Percentiles rank a stretch among this genome's conserved stretches.
Evolutionary conservation across 2,113 vertebrate species (phyloP).

Genomic region (Meles meles): DNA sequence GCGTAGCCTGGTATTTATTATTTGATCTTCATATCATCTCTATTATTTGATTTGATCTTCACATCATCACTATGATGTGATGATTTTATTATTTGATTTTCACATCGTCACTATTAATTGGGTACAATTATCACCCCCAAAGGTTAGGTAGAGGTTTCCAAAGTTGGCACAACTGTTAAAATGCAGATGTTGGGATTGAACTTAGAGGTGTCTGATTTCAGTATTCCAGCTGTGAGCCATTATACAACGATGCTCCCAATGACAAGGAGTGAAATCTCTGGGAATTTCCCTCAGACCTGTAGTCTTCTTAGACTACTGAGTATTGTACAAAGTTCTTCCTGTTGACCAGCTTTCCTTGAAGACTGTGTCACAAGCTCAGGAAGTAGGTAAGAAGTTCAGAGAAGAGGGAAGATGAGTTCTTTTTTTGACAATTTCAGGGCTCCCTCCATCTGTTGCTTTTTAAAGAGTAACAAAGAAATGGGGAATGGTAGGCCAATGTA

Average conservation of each 20-base stretch:
- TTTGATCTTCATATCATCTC: background rate
- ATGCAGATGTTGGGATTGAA: background rate
- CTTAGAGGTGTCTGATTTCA: background rate
- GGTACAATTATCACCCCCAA: background rate
- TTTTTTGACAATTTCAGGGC: background rate
- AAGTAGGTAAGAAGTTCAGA: background rate
- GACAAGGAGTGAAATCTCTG: background rate
- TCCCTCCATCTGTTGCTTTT: background rate
- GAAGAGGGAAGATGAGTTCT: background rate
- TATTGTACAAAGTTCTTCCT: background rate
- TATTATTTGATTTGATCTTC: background rate
- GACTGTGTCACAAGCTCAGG: background rate
- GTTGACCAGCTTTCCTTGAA: background rate
- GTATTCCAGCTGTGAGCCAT: background rate
- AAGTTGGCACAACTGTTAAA: background rate
- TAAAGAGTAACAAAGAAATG: background rate
- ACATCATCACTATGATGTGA: background rate
- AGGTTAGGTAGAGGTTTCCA: background rate
- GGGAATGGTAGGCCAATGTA: background rate
- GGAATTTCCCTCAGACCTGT: too few species aligned
- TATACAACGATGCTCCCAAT: background rate
- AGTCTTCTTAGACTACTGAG: background rate
- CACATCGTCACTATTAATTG: background rate
- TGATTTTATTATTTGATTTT: background rate
- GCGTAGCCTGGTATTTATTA: background rate